These are phyloP conservation scores for Drosophila parvula DNA, from an alignment of 1,140 invertebrate species.

Conservation along the genomic window DNA sequence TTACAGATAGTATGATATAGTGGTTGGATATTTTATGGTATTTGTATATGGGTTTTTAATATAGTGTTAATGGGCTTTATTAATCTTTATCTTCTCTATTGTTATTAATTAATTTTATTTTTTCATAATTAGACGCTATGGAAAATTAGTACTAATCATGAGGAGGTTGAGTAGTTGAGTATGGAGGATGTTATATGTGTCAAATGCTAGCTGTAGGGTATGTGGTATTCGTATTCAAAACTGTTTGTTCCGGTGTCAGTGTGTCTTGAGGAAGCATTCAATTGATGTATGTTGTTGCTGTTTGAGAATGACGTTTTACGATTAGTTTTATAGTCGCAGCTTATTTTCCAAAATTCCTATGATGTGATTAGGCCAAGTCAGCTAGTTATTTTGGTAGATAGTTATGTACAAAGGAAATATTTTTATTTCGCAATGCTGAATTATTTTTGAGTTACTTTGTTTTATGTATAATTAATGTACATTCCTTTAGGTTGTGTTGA, in stretches of 20 bases:
- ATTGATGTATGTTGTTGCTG: conserved; percentile 68
- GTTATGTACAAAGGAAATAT: conserved; percentile 8
- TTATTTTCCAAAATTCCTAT: not conserved
- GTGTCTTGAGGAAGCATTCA: conserved; percentile 56
- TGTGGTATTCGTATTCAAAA: conserved; percentile 82
- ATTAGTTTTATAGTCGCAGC: not conserved
- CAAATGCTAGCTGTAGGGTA: conserved; percentile 80
- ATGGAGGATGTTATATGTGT: conserved; percentile 3
- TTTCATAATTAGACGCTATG: not conserved
- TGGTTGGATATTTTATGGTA: conserved; percentile 3
- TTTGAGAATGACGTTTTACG: not conserved
- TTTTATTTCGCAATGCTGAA: not conserved
- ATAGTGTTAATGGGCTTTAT: not conserved
- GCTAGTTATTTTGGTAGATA: not conserved
- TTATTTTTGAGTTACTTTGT: conserved; percentile 1
- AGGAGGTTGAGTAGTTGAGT: conserved; percentile 5
- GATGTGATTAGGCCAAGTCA: not conserved
- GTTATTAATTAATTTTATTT: not conserved
- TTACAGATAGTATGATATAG: not conserved
- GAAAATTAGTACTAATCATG: not conserved
- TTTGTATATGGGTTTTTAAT: conserved; percentile 1
- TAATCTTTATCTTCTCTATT: not conserved
- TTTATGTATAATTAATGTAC: conserved; percentile 10
- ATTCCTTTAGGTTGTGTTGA: conserved; percentile 9
- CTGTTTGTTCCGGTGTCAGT: conserved; percentile 84